Conservation (phyloP, 2,113 vertebrate species). For the Pangasianodon gigas region DNA sequence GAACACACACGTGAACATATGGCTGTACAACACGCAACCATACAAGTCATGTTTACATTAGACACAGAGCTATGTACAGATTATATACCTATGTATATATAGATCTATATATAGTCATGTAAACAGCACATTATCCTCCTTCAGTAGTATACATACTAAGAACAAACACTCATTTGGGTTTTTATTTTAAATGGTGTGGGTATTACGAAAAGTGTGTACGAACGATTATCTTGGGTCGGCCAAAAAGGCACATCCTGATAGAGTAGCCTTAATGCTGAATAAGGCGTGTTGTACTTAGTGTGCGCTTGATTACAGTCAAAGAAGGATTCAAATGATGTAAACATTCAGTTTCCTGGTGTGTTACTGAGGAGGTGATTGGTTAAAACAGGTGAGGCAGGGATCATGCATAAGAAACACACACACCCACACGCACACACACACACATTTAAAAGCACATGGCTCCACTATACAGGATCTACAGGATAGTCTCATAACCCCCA, state of each 20-base stretch:
- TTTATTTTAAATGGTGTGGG: not conserved
- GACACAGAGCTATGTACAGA: conserved; percentile 80
- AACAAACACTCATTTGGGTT: conserved; percentile 72
- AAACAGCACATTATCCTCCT: conserved; percentile 80
- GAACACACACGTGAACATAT: conserved; percentile 44
- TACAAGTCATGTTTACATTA: conserved; percentile 70
- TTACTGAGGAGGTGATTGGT: conserved; percentile 67
- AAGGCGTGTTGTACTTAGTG: conserved; percentile 78
- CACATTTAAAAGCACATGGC: conserved; percentile 23
- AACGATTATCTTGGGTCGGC: conserved; percentile 45
- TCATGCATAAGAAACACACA: conserved; percentile 38
- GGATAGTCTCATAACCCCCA: conserved; percentile 37
- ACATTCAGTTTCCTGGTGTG: conserved; percentile 77
- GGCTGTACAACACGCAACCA: conserved; percentile 61
- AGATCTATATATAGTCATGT: conserved; percentile 71
- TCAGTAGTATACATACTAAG: conserved; percentile 76
- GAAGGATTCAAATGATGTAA: conserved; percentile 79
- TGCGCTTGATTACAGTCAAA: conserved; percentile 73
- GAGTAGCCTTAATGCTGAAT: conserved; percentile 67
- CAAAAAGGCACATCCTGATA: conserved; percentile 53
- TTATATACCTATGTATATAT: conserved; percentile 69
- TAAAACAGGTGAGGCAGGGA: conserved; percentile 51
- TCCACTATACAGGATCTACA: conserved; percentile 36
- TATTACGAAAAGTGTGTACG: not conserved
- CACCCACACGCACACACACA: conserved; percentile 26